Evolutionary conservation across 2,888 invertebrate species (phyloP), one percentile per base, ranked within the genome.

Genomic region (Tillus elongatus): DNA sequence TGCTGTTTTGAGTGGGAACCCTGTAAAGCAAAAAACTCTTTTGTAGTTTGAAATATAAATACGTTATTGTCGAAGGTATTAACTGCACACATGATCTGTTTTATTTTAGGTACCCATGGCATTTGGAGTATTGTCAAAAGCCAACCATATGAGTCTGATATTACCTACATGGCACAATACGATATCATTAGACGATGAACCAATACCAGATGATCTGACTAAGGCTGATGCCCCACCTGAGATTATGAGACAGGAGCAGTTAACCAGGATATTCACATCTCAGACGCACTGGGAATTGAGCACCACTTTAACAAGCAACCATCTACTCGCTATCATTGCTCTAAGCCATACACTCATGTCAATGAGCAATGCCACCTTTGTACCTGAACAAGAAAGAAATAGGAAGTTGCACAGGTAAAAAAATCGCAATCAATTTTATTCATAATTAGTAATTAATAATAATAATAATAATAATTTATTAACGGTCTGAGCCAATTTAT

Each of bases 311-410:
- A 96, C 96, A 1, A 96, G 95, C 10, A 92, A 93, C 67, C 98
- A 98, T 64, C 74, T 98, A 43, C 71, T 98, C 46, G 85, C 95
- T 36, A 82, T 97, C 44, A 91, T 97, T 35, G 86, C 96, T 1
- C 74, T 96, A 38, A 88, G 96, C 33, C 95, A 98, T 67, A 97
- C 97, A 0, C 73, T 98, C 33, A 92, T 97, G 92, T 90, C 93
- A 1, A 95, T 97, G 91, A 90, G 85, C 61, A 91, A 90, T 55
- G 91, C 93, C 16, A 88, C 90, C 27, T 93, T 96, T 64, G 79
- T 91, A 44, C 85, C 88, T 0, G 89, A 89, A 53, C 86, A 85
- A 61, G 89, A 90, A 57, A 71, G 85, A 38, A 81, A 78, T 47
- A 74, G 88, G 46, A 80, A 84, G 56, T 60, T 88, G 56, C 81